A percentile compares a stretch with the other conserved stretches of the same genome.
Conservation (phyloP, 2,797 vertebrate genomes). For the Acanthurus leucopareius region DNA sequence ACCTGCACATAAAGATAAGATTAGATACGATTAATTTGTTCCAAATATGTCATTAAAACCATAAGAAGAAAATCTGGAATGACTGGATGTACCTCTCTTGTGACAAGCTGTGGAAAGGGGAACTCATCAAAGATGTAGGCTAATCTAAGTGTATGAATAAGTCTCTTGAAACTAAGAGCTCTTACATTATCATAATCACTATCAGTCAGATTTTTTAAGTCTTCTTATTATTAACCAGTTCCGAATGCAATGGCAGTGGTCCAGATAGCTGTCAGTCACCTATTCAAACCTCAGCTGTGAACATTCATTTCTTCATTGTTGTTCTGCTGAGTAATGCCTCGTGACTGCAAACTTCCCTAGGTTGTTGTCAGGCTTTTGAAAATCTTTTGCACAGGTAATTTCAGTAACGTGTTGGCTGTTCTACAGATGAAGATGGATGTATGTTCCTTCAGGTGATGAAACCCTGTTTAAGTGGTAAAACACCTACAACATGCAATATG, state of each 20-base stretch:
- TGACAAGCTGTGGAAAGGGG: not conserved
- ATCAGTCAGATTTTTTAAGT: not conserved
- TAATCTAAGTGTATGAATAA: not conserved
- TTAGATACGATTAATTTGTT: too few species aligned
- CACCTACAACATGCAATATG: too few species aligned
- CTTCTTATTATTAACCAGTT: slow-evolving; percentile 5
- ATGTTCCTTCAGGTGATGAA: too few species aligned
- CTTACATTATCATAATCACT: not conserved
- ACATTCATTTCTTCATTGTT: not conserved
- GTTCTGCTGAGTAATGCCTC: not conserved
- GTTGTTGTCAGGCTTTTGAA: too few species aligned
- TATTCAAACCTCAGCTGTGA: not conserved
- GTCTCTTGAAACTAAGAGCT: not conserved
- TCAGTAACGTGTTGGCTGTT: too few species aligned
- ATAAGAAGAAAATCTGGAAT: slow-evolving; percentile 21
- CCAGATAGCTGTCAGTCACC: not conserved
- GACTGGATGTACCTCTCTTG: slow-evolving; percentile 8
- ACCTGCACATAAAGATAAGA: slow-evolving; percentile 63
- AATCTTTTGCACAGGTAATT: too few species aligned
- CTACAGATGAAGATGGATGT: too few species aligned
- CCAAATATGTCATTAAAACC: too few species aligned
- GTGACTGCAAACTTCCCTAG: not conserved
- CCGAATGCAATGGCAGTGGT: not conserved
- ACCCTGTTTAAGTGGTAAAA: too few species aligned
- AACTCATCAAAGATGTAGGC: not conserved